Evolutionary conservation across 2,113 vertebrate species (phyloP).

Genomic region (Bucco capensis): DNA sequence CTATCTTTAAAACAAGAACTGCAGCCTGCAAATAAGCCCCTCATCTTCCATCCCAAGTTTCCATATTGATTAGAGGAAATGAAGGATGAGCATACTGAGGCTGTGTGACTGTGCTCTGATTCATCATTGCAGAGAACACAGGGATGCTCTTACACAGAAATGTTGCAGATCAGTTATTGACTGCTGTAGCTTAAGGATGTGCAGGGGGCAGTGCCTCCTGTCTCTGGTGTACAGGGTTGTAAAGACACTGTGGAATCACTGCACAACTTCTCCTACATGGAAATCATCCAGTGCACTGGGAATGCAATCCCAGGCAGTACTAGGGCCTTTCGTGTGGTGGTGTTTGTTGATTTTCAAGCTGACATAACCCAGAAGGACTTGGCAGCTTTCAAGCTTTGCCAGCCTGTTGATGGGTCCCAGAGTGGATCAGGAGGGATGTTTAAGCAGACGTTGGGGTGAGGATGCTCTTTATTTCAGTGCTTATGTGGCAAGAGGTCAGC

Average conservation of each 20-base stretch:
- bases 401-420: not conserved
- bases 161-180: not conserved
- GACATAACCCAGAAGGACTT: not conserved
- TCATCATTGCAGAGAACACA: not conserved
- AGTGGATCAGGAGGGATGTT: not conserved
- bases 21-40: not conserved
- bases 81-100: not conserved
- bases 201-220: not conserved
- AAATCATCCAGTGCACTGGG: not conserved
- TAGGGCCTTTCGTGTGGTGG: not conserved
- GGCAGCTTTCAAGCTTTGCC: not conserved
- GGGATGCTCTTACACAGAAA: not conserved
- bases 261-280: not conserved
- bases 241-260: not conserved
- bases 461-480: not conserved
- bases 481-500: slow-evolving; percentile 54
- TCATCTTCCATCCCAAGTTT: not conserved
- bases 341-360: not conserved
- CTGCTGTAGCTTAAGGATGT: not conserved
- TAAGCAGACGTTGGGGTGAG: not conserved
- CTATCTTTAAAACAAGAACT: not conserved
- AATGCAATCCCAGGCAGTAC: not conserved
- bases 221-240: not conserved
- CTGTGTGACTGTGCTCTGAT: not conserved
- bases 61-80: not conserved